phyloP scores from a whole-genome alignment of 2,888 invertebrate genomes.

The Hartigia nigra region DNA sequence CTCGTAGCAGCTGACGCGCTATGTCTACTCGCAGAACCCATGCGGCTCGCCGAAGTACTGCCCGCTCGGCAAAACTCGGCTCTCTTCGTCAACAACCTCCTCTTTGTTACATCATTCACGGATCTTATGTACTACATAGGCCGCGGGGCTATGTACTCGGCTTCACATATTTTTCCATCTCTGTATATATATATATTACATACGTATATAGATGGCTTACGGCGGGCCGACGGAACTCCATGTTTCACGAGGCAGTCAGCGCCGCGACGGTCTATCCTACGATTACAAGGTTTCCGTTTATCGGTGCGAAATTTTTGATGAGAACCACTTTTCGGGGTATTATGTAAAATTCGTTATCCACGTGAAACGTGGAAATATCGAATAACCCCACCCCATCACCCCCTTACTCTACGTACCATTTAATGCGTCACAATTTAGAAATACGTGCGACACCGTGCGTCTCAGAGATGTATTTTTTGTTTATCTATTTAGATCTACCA shows the following conservation, averaged over 20 bases:
- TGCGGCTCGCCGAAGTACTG: constrained; percentile 32
- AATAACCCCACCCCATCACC: neutral
- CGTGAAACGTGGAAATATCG: neutral
- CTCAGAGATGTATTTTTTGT: neutral
- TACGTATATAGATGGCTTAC: neutral
- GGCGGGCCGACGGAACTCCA: neutral
- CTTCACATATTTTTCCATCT: neutral
- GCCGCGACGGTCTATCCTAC: neutral
- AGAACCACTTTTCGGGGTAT: neutral
- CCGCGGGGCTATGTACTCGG: constrained; percentile 4
- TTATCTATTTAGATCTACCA: neutral
- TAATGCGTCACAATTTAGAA: neutral
- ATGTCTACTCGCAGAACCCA: constrained; percentile 30
- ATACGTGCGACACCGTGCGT: neutral
- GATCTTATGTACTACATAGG: constrained; percentile 47
- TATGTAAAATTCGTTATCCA: neutral
- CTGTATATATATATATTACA: neutral
- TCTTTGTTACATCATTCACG: constrained; percentile 63
- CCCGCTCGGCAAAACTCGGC: constrained; percentile 42
- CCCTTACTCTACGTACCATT: neutral
- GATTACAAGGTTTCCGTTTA: neutral
- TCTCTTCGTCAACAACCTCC: constrained; percentile 52
- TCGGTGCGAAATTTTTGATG: neutral
- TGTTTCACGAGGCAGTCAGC: neutral
- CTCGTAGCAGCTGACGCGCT: constrained; percentile 51